Evolutionary conservation across 2,113 vertebrate species (phyloP).

Genomic region (Serinus canaria): DNA sequence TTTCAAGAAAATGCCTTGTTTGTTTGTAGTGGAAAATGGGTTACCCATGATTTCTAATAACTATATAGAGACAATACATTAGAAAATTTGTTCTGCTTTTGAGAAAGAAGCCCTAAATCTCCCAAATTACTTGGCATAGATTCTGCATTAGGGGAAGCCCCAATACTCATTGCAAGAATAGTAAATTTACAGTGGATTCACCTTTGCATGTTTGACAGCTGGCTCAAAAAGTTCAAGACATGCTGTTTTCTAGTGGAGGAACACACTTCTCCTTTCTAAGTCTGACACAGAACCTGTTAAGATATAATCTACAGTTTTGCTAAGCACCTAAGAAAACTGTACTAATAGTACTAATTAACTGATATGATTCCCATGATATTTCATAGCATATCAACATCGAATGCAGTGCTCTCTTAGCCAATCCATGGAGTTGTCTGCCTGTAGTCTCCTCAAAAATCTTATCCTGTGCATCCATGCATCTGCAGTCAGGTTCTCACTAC

Average conservation of each 20-base stretch:
- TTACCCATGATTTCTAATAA: background rate
- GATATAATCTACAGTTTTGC: background rate
- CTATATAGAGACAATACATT: background rate
- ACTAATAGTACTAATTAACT: background rate
- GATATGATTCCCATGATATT: background rate
- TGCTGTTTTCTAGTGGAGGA: background rate
- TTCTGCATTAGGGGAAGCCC: background rate
- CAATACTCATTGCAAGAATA: background rate
- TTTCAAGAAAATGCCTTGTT: background rate
- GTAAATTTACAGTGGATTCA: background rate
- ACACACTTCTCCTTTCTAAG: background rate
- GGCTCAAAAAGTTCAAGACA: background rate
- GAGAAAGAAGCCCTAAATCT: background rate
- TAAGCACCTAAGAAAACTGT: background rate
- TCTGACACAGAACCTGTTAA: background rate
- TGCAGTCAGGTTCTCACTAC: background rate
- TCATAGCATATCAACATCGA: background rate
- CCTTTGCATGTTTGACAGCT: background rate
- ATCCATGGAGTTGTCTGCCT: background rate
- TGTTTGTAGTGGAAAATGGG: background rate
- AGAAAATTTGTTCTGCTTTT: background rate
- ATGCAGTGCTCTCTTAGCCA: background rate
- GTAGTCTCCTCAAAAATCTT: background rate
- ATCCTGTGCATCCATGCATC: background rate
- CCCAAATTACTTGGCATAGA: background rate